These are phyloP conservation scores for Sepioteuthis lessoniana DNA, from an alignment of 2,888 invertebrate species.

Conservation along the genomic window DNA sequence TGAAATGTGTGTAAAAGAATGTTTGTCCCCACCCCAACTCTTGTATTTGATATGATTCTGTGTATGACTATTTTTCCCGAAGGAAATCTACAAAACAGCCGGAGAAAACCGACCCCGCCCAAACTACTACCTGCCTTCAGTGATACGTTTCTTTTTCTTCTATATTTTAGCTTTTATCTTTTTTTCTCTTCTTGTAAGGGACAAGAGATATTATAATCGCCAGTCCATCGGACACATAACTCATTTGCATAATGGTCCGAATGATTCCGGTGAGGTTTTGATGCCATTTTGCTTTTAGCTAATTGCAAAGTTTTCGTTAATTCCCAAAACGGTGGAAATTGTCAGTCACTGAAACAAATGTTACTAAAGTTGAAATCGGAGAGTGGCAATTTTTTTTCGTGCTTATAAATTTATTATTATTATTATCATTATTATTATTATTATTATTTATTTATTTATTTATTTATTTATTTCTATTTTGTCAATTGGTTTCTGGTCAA, in stretches of 20 bases:
- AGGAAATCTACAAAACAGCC: background rate
- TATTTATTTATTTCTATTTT: background rate
- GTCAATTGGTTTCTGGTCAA: background rate
- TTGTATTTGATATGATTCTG: background rate
- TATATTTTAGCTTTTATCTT: no score
- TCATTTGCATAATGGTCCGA: background rate
- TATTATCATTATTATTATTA: no score
- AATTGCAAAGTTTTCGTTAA: background rate
- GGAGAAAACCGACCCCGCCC: background rate
- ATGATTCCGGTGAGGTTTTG: background rate
- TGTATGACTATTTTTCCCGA: background rate
- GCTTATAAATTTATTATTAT: background rate
- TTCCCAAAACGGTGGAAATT: background rate
- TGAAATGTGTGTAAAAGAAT: background rate
- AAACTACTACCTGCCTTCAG: background rate
- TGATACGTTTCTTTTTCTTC: background rate
- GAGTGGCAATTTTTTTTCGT: background rate
- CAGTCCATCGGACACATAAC: background rate
- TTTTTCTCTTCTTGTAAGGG: background rate
- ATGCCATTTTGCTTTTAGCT: slow-evolving; percentile 14
- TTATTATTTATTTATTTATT: no score
- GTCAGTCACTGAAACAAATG: background rate
- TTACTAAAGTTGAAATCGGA: background rate
- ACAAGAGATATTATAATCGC: background rate
- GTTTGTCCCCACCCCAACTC: no score